Evolutionary conservation across 2,113 vertebrate species (phyloP), one percentile per base, ranked within the genome.

Genomic region (Paralichthys olivaceus): DNA sequence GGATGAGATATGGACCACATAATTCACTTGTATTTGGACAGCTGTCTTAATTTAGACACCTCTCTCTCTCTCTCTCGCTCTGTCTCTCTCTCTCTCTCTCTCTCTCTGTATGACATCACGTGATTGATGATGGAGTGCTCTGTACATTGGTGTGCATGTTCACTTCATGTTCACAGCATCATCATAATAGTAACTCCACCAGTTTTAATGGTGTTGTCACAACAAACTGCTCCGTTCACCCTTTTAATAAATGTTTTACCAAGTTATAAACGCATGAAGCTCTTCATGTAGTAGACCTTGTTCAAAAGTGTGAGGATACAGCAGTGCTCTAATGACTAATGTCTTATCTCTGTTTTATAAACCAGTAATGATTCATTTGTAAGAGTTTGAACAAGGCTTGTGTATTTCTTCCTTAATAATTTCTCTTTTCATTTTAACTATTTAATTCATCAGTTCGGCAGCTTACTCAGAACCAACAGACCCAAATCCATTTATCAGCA

Each of bases 1-100:
- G 77, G 70, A 71, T 80, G 79, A 85, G 64, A 64, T 69, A 61
- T 37, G 57, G 57, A 70, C 69, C 67, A 49, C 28, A 0, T 63
- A 67, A 80, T 71, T 57, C 72, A 75, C 69, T 65, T 22, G 70
- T 93, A 74, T 91, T 91, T 90, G 61, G 88, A 92, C 88, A 90
- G 91, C 90, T 91, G 88, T 82, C 80, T 74, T 63, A 62, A 77
- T 81, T 85, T 72, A 77, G 77, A 81, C 70, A 60, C 55, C 68
- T 64, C 59, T 79, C 79, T 81, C 49, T 61, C 67, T 62, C 69
- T 22, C 2, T 29, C 34, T 67, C 74, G 6, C 2, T 29, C 34
- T 40, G 63, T 66, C 61, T 80, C 79, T 80, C 47, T 56, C 66
- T 72, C 74, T 54, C 2, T 29, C 34, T 9, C 32, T 9, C 32